Conservation (phyloP, 2,113 vertebrate genomes). For the Amazona vittata region DNA sequence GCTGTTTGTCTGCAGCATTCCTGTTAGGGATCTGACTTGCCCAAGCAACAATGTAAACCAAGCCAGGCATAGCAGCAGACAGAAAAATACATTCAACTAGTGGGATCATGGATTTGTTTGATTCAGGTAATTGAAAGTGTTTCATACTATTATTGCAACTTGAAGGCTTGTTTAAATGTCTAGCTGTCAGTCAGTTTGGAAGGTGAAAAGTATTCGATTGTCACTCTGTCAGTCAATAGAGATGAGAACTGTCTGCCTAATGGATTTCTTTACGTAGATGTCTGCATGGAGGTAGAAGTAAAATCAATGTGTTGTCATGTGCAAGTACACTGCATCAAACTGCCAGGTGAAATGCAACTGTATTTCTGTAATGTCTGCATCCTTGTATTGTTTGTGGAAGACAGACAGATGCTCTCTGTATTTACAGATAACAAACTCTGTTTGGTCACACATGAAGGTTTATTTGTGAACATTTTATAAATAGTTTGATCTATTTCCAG, state of each 20-base stretch:
- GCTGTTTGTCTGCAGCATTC: slow-evolving; percentile 49
- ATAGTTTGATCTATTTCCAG: background rate
- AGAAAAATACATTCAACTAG: slow-evolving; percentile 84
- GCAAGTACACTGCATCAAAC: slow-evolving; percentile 87
- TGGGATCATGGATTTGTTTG: slow-evolving; percentile 95
- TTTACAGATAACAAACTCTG: slow-evolving; percentile 66
- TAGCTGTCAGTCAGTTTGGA: slow-evolving; percentile 94
- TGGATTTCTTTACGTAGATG: slow-evolving; percentile 97
- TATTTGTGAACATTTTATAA: slow-evolving; percentile 30
- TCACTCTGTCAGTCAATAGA: slow-evolving; percentile 99
- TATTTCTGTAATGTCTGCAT: slow-evolving; percentile 83
- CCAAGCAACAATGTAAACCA: slow-evolving; percentile 74
- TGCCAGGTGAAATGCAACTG: slow-evolving; percentile 87
- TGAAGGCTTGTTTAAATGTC: slow-evolving; percentile 96
- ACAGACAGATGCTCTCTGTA: slow-evolving; percentile 75
- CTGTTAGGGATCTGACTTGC: slow-evolving; percentile 69
- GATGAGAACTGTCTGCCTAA: slow-evolving; percentile 98
- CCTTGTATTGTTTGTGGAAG: slow-evolving; percentile 71
- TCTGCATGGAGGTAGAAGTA: slow-evolving; percentile 92
- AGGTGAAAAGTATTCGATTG: slow-evolving; percentile 95
- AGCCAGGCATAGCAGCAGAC: slow-evolving; percentile 76
- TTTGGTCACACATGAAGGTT: slow-evolving; percentile 17
- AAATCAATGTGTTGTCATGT: slow-evolving; percentile 99
- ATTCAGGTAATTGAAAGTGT: slow-evolving; percentile 97
- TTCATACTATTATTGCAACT: slow-evolving; percentile 97